A percentile compares a stretch with the other conserved stretches of the same genome.
Conservation (phyloP, 1,140 invertebrate genomes). For the Whitmania pigra region DNA sequence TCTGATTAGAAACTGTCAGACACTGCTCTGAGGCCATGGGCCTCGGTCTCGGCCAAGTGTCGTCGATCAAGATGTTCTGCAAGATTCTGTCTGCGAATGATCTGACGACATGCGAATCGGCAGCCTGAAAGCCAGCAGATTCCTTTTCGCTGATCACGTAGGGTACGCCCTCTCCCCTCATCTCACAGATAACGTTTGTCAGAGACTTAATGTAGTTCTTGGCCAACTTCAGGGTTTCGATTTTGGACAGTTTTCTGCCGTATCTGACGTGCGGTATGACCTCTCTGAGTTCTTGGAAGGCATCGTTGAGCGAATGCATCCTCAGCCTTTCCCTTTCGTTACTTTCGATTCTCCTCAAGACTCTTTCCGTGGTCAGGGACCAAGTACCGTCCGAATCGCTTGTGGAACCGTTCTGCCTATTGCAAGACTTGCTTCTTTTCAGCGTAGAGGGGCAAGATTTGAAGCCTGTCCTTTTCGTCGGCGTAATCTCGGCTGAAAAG, state of each 20-base stretch:
- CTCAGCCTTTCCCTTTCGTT: conserved; percentile 73
- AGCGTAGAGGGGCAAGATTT: no score
- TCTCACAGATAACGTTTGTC: conserved; percentile 71
- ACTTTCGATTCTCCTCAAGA: conserved; percentile 64
- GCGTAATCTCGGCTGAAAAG: no score
- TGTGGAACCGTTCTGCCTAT: no score
- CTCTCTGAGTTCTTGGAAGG: conserved; percentile 70
- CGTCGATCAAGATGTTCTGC: no score
- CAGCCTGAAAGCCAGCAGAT: background rate
- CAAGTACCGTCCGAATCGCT: no score
- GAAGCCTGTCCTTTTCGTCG: no score
- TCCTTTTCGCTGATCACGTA: conserved; percentile 40
- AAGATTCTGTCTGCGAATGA: background rate
- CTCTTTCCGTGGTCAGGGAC: conserved; percentile 41
- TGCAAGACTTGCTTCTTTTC: no score
- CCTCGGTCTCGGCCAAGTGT: no score
- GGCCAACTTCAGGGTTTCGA: conserved; percentile 16
- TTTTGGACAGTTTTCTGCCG: conserved; percentile 42
- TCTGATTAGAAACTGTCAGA: no score
- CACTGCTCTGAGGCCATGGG: no score
- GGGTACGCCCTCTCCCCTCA: conserved; percentile 56
- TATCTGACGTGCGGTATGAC: conserved; percentile 74
- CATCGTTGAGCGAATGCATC: conserved; percentile 76
- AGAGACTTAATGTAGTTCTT: conserved; percentile 58
- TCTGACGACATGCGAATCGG: background rate